These are phyloP conservation scores for Procambarus virginalis DNA, from an alignment of 1,140 invertebrate species.

Conservation along the genomic window DNA sequence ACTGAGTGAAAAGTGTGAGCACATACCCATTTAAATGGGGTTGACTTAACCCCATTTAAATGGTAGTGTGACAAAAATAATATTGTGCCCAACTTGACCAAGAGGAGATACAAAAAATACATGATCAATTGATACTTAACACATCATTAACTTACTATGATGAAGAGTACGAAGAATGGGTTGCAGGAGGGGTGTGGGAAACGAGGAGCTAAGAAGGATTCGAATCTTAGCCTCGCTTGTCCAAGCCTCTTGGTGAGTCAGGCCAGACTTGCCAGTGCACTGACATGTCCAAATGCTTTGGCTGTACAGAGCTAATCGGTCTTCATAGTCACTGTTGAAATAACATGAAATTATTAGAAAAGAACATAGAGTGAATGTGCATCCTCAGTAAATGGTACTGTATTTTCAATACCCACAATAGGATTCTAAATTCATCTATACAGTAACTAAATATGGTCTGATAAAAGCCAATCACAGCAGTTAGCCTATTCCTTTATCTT, in stretches of 20 bases:
- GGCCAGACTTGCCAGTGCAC: conserved; percentile 75
- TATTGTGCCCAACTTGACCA: not conserved
- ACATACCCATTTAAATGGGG: too few species aligned
- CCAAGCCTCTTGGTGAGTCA: conserved; percentile 75
- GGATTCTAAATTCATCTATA: too few species aligned
- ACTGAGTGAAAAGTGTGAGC: too few species aligned
- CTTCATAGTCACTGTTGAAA: conserved; percentile 70
- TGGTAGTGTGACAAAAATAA: too few species aligned
- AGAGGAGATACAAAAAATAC: not conserved
- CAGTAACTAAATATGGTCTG: too few species aligned
- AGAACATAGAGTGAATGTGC: too few species aligned
- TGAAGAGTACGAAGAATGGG: conserved; percentile 74
- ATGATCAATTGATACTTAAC: not conserved
- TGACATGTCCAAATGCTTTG: conserved; percentile 75
- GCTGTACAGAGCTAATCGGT: conserved; percentile 70
- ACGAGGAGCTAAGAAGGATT: conserved; percentile 73
- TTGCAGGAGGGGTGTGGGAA: conserved; percentile 73
- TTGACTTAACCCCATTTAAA: too few species aligned
- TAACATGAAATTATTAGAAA: not conserved
- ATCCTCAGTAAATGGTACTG: too few species aligned
- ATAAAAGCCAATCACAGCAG: too few species aligned
- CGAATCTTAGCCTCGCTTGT: conserved; percentile 74
- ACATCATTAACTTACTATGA: conserved; percentile 73
- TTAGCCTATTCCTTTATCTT: too few species aligned
- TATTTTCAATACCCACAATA: too few species aligned